Conservation (phyloP, 2,888 invertebrate genomes). For the Chromoteleia sp. region DNA sequence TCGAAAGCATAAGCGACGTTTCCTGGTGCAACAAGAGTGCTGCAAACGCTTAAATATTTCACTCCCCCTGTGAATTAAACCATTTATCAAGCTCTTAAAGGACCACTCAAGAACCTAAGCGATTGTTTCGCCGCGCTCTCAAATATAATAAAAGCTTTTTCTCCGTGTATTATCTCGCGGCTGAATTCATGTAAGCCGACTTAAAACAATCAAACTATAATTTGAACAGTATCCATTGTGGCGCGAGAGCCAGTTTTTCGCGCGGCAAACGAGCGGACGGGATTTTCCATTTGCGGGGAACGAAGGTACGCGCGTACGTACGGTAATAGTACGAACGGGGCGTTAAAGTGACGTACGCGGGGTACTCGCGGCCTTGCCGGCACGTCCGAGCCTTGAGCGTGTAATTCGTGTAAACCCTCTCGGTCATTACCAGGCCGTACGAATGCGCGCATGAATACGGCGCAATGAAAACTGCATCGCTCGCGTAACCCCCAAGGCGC, state of each 20-base stretch:
- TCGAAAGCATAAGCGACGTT: background rate
- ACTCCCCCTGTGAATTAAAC: slow-evolving; percentile 46
- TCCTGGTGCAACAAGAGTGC: slow-evolving; percentile 11
- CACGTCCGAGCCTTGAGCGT: slow-evolving; percentile 42
- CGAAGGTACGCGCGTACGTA: background rate
- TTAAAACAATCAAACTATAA: slow-evolving; percentile 54
- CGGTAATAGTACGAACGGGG: slow-evolving; percentile 25
- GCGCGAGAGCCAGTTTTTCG: slow-evolving; percentile 37
- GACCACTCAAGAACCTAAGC: slow-evolving; percentile 50
- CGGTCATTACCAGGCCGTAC: slow-evolving; percentile 55
- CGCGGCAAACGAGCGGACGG: slow-evolving; percentile 41
- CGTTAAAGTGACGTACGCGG: slow-evolving; percentile 48
- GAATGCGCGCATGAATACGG: slow-evolving; percentile 33
- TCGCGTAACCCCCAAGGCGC: slow-evolving; percentile 34
- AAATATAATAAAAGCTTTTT: slow-evolving; percentile 58
- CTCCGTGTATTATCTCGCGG: slow-evolving; percentile 26
- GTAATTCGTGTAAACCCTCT: slow-evolving; percentile 52
- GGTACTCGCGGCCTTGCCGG: slow-evolving; percentile 44
- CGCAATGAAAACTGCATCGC: slow-evolving; percentile 57
- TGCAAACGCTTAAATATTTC: slow-evolving; percentile 46
- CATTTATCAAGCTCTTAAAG: slow-evolving; percentile 60
- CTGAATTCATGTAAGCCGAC: slow-evolving; percentile 25
- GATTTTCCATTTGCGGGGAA: slow-evolving; percentile 39
- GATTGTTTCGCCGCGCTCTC: slow-evolving; percentile 44
- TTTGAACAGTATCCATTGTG: slow-evolving; percentile 42